phyloP scores from a whole-genome alignment of 2,797 vertebrate genomes.

The Clarias platycephalus region DNA sequence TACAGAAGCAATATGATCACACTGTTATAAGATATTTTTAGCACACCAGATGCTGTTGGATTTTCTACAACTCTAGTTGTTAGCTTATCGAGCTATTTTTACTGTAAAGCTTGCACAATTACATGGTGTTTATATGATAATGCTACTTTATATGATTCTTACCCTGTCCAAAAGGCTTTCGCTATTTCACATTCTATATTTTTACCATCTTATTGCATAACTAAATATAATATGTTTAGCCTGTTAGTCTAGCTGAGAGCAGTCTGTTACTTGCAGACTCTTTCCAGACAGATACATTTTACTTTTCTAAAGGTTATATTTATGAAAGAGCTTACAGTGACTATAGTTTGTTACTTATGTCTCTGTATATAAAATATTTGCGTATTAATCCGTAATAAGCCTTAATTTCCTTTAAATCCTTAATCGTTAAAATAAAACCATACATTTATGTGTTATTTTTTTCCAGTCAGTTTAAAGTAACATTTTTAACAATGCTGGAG shows the following conservation, averaged over 20 bases:
- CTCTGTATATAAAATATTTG: not conserved
- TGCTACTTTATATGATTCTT: not conserved
- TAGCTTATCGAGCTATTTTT: constrained; percentile 17
- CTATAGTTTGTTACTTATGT: not conserved
- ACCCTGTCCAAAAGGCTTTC: not conserved
- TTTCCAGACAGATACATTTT: not conserved
- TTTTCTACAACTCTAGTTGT: constrained; percentile 10
- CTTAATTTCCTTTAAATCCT: too few relatives aligned
- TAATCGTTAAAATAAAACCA: too few relatives aligned
- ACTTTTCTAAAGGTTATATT: not conserved
- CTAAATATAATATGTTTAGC: not conserved
- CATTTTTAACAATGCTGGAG: not conserved
- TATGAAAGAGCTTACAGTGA: not conserved
- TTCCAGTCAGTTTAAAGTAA: constrained; percentile 1
- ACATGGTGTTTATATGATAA: not conserved
- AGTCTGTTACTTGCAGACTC: not conserved
- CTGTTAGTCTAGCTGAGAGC: not conserved
- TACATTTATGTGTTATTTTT: not conserved
- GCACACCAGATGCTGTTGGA: constrained; percentile 11
- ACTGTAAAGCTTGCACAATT: not conserved
- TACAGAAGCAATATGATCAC: constrained; percentile 10
- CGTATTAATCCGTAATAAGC: too few relatives aligned
- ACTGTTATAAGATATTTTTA: constrained; percentile 33
- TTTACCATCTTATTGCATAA: not conserved
- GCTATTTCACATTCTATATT: not conserved